Evolutionary conservation across 2,888 invertebrate genomes (phyloP), one percentile per base, ranked within the genome.

Genomic region (Drosophila anceps): DNA sequence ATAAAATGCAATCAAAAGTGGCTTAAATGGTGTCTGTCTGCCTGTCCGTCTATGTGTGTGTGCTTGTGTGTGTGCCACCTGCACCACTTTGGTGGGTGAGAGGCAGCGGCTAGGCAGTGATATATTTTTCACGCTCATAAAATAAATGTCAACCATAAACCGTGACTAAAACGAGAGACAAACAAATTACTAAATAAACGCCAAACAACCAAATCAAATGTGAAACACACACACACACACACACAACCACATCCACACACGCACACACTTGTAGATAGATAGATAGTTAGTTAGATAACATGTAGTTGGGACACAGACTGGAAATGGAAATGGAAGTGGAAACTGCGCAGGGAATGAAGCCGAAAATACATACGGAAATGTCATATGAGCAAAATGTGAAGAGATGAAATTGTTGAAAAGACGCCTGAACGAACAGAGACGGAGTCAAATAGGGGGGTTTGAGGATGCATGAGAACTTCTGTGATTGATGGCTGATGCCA

Each of bases 81-180:
- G 67, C 78, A 67, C 35, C 50, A 50, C 51, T 24, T 13, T n/a
- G 59, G 13, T 48, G 59, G 46, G 27, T 27, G 27, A 24, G 15
- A 9, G 31, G 18, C n/a, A 61, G 48, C 39, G 55, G 70, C 29
- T 41, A 33, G 50, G 29, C 31, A 74, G 57, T 80, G 71, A 79
- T 84, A 84, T 81, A 88, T 90, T 88, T 84, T 84, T 66, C 84
- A 88, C 86, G 88, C 84, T 81, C 78, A 82, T 85, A 80, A 88
- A 90, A 90, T 89, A 87, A 87, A 90, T 90, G 85, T 87, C 80
- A 79, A 79, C 74, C 90, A 82, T 83, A 85, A 90, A 90, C 85
- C 84, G 79, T 91, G 82, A 73, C 90, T 73, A 84, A 83, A 80
- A 74, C 66, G 70, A 71, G 67, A 78, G 77, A 76, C 86, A 83